Percentiles rank a stretch among this genome's conserved stretches.
Conservation (phyloP, 2,888 invertebrate genomes). For the Polydrusus cervinus region DNA sequence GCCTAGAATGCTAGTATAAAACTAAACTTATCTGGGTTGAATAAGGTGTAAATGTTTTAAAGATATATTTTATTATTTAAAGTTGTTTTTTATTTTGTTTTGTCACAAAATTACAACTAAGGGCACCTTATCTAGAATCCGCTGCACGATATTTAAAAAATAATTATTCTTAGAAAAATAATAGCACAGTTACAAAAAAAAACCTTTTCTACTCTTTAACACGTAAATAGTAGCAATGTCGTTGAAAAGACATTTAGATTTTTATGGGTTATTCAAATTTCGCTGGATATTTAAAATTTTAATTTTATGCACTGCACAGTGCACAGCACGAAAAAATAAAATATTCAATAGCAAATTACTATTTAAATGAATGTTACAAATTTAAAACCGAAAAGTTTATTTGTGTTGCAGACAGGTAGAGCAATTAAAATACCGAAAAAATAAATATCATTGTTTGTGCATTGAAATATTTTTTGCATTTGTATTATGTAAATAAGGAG, state of each 20-base stretch:
- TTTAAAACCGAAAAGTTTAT: conserved; percentile 1
- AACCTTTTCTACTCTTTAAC: too few relatives aligned
- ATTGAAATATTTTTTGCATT: not conserved
- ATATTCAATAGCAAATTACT: conserved; percentile 18
- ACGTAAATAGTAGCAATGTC: too few relatives aligned
- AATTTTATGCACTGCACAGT: conserved; percentile 24
- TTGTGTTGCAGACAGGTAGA: not conserved
- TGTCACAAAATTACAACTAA: too few relatives aligned
- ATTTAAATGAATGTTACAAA: conserved; percentile 11
- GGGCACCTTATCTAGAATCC: too few relatives aligned
- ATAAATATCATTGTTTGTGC: not conserved
- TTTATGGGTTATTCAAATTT: conserved; percentile 28
- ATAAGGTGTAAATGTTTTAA: too few relatives aligned
- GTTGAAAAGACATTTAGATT: not conserved
- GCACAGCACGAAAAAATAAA: conserved; percentile 16
- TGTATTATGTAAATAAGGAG: not conserved
- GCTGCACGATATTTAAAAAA: too few relatives aligned
- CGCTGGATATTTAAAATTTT: conserved; percentile 31
- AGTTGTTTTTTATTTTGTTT: too few relatives aligned
- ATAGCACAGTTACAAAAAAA: too few relatives aligned
- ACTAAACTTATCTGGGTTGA: too few relatives aligned
- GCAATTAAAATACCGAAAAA: conserved; percentile 1
- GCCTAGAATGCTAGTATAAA: too few relatives aligned
- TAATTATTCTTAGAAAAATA: too few relatives aligned
- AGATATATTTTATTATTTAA: too few relatives aligned